Conservation (phyloP, 2,888 invertebrate genomes). For the Oligia strigilis region DNA sequence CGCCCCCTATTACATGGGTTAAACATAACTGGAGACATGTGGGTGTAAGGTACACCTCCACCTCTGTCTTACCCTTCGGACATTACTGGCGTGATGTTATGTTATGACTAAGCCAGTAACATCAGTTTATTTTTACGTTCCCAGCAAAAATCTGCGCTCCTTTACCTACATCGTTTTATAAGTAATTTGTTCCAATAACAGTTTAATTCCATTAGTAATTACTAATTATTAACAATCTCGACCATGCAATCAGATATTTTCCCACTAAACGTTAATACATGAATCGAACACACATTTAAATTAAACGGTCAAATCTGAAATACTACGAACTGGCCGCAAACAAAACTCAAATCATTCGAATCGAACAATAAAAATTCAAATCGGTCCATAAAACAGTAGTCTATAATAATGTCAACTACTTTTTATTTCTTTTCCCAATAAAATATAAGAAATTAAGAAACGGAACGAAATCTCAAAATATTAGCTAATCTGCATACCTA, state of each 20-base stretch:
- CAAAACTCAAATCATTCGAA: conserved; percentile 54
- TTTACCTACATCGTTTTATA: conserved; percentile 2
- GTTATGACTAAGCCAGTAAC: background rate
- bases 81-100: background rate
- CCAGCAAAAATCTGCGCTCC: background rate
- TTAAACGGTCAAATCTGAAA: conserved; percentile 22
- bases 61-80: background rate
- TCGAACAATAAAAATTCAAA: conserved; percentile 62
- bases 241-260: conserved; percentile 27
- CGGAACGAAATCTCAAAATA: conserved; percentile 72
- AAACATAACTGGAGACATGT: too few species aligned
- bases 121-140: conserved; percentile 19
- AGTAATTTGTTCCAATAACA: conserved; percentile 11
- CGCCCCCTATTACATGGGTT: too few species aligned
- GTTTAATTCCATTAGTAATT: conserved; percentile 10
- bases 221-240: conserved; percentile 18
- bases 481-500: conserved; percentile 62
- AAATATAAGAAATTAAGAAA: conserved; percentile 67
- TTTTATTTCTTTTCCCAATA: conserved; percentile 72
- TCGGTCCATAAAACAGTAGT: conserved; percentile 74
- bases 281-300: conserved; percentile 43
- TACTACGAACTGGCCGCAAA: conserved; percentile 52
- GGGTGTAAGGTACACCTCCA: too few species aligned
- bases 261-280: conserved; percentile 22
- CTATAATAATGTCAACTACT: conserved; percentile 72